Conservation (phyloP, 2,113 vertebrate genomes). For the Corythornis cristatus region DNA sequence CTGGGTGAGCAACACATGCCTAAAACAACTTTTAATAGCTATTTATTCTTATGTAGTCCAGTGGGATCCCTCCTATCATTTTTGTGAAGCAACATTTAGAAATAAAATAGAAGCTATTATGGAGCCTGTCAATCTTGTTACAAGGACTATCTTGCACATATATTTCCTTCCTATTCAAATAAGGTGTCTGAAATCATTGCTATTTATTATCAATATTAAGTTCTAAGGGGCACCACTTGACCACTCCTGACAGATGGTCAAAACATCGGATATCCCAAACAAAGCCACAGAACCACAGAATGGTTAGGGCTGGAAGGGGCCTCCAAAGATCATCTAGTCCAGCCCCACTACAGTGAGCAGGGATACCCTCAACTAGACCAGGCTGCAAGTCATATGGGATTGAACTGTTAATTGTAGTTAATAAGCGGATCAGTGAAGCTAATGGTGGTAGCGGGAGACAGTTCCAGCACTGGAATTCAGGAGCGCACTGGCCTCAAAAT, state of each 20-base stretch:
- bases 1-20: slow-evolving; percentile 23
- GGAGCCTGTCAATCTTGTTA: background rate
- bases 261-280: background rate
- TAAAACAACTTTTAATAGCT: slow-evolving; percentile 23
- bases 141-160: background rate
- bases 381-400: background rate
- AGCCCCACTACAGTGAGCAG: no score
- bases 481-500: background rate
- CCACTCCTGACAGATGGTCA: background rate
- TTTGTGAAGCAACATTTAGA: background rate
- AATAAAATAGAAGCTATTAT: background rate
- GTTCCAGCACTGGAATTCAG: background rate
- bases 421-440: background rate
- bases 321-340: no score
- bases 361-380: no score
- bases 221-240: background rate
- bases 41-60: background rate
- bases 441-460: background rate
- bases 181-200: background rate
- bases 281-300: no score
- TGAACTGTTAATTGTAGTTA: background rate
- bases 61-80: background rate
- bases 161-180: background rate
- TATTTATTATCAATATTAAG: background rate
- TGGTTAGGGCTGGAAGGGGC: no score